These are phyloP conservation scores for Deilephila porcellus DNA, from an alignment of 2,888 invertebrate species.

Conservation along the genomic window DNA sequence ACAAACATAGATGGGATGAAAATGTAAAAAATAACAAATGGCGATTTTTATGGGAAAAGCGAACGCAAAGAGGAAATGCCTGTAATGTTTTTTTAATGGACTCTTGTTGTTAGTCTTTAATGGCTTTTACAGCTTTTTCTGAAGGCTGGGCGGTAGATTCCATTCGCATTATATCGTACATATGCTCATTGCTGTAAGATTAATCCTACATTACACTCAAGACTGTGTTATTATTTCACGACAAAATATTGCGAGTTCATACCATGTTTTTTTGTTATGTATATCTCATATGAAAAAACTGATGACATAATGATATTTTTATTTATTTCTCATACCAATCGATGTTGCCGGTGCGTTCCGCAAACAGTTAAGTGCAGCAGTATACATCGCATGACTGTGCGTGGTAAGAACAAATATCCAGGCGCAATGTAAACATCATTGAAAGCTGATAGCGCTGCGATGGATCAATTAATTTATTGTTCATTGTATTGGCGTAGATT, in stretches of 20 bases:
- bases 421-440: slow-evolving; percentile 46
- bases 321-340: not conserved
- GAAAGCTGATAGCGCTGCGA: slow-evolving; percentile 49
- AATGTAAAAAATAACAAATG: not conserved
- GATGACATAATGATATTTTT: not conserved
- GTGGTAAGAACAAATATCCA: slow-evolving; percentile 34
- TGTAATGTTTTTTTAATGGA: slow-evolving; percentile 6
- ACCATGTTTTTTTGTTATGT: too few relatives aligned
- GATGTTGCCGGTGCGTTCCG: not conserved
- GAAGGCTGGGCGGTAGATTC: not conserved
- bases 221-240: too few relatives aligned
- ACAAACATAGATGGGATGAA: too few relatives aligned
- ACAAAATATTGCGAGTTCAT: too few relatives aligned
- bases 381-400: not conserved
- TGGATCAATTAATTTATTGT: slow-evolving; percentile 53
- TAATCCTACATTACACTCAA: not conserved
- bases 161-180: not conserved
- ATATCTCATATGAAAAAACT: too few relatives aligned
- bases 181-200: not conserved
- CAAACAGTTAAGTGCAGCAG: not conserved
- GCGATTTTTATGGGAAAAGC: not conserved
- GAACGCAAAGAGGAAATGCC: not conserved
- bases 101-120: slow-evolving; percentile 6
- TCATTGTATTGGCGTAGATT: slow-evolving; percentile 46
- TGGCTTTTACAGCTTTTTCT: slow-evolving; percentile 6